Evolutionary conservation across 2,888 invertebrate species (phyloP), one percentile per base, ranked within the genome.

Genomic region (Myathropa florea): DNA sequence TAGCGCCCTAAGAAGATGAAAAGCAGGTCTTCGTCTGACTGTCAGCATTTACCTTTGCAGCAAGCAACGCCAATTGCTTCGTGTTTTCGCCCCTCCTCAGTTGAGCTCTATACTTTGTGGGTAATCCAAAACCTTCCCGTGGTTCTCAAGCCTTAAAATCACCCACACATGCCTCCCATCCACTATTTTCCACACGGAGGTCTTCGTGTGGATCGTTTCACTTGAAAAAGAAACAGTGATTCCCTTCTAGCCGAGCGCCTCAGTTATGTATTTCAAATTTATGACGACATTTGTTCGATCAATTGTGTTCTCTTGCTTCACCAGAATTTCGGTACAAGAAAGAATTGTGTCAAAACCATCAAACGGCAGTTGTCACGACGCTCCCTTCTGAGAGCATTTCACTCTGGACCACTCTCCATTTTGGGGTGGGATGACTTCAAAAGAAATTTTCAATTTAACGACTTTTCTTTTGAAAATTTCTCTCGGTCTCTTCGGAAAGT

Each of bases 401-500:
- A 46, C 18, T n/a, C 46, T 46, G 46, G 46, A 46, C 46, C 46
- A 46, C 6, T 10, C 46, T 18, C 18, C 46, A 46, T 7, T 18
- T 7, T 18, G 18, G 18, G 46, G 18, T 18, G n/a, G n/a, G 46
- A 39, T n/a, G 4, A 46, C 46, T 46, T 46, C 46, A 46, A 46
- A 46, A 46, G 46, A 46, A 46, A 46, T 46, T 46, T 46, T 46
- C 46, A 46, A 46, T 46, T 46, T 46, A 46, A 46, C 46, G 46
- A 46, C 46, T 46, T 46, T 46, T 46, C 46, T 46, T 46, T 46
- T 46, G 28, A 77, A 67, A 67, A 59, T 24, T 23, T n/a, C 60
- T n/a, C 21, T 26, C n/a, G n/a, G n/a, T 26, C 57, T 46, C 63
- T 61, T 33, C 10, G 65, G 57, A 79, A 71, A 39, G 67, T 53